Percentiles rank a stretch among this genome's conserved stretches.
Conservation (phyloP, 1,140 invertebrate genomes). For the Diorhabda elongata region DNA sequence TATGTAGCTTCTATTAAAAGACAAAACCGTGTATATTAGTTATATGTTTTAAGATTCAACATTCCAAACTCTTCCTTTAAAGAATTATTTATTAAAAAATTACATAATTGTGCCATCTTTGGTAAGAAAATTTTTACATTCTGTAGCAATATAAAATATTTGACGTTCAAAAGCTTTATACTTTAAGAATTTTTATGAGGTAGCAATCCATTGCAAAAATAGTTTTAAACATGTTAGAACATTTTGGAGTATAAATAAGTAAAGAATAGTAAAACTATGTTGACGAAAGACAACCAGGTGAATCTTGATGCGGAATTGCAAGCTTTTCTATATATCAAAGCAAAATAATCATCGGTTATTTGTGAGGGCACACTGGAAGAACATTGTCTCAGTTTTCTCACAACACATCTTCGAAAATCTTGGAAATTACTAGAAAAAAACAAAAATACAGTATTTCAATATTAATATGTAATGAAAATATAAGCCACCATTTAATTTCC, state of each 20-base stretch:
- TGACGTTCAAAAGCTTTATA: not conserved
- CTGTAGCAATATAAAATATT: not conserved
- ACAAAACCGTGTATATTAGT: too few relatives aligned
- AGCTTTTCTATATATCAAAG: not conserved
- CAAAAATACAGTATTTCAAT: not conserved
- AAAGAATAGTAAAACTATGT: not conserved
- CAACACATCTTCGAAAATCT: not conserved
- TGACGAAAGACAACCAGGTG: not conserved
- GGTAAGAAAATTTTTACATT: too few relatives aligned
- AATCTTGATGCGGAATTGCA: not conserved
- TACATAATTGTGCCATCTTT: too few relatives aligned
- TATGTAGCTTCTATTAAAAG: too few relatives aligned
- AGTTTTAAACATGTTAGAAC: not conserved
- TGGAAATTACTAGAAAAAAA: not conserved
- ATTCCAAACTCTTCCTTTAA: too few relatives aligned
- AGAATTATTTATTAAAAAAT: too few relatives aligned
- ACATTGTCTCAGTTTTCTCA: not conserved
- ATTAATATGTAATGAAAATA: too few relatives aligned
- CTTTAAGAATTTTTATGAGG: not conserved
- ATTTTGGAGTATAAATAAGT: not conserved
- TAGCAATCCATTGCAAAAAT: not conserved
- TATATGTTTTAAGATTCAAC: too few relatives aligned
- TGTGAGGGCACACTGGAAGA: not conserved
- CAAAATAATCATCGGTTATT: not conserved
- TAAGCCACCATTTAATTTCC: too few relatives aligned